Evolutionary conservation across 2,113 vertebrate genomes (phyloP), one percentile per base, ranked within the genome.

Genomic region (Amphiprion ocellaris): DNA sequence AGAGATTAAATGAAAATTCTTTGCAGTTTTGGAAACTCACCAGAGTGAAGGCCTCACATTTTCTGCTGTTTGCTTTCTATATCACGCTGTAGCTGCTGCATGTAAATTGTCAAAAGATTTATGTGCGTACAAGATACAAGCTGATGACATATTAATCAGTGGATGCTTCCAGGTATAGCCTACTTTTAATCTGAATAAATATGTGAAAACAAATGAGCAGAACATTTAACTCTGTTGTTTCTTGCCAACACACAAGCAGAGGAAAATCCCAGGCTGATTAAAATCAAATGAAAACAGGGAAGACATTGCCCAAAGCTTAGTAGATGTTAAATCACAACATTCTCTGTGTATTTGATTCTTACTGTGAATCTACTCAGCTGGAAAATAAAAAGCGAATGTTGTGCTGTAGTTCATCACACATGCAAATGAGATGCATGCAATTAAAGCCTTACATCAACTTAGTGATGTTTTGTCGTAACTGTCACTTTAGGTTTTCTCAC

Each of bases 211-310:
- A 78, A 87, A 77, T 81, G 77, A 93, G 87, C 87, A 84, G 79
- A 93, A 84, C 90, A 89, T 93, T 94, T 93, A 93, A 92, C 89
- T 74, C 72, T 84, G 87, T 78, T 88, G 90, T 93, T 94, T 82
- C 81, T 86, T 91, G 92, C 90, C 89, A 88, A 87, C 83, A 74
- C 68, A 89, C 69, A 75, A 84, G 83, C 87, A 77, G 79, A 78
- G 73, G 77, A 73, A 87, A 88, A 56, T 91, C 86, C 83, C 88
- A 69, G 56, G 84, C 81, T 89, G 88, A 90, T 92, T 90, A 82
- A 88, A 92, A 92, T 92, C 91, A 88, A 89, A 93, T 89, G 88
- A 88, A 91, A 85, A 92, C 75, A 63, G 68, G 24, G 49, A 81
- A 82, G 69, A 87, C 61, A 55, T 80, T 37, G 89, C 83, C 92